Conservation (phyloP, 2,113 vertebrate species). For the Ramphastos sulfuratus region DNA sequence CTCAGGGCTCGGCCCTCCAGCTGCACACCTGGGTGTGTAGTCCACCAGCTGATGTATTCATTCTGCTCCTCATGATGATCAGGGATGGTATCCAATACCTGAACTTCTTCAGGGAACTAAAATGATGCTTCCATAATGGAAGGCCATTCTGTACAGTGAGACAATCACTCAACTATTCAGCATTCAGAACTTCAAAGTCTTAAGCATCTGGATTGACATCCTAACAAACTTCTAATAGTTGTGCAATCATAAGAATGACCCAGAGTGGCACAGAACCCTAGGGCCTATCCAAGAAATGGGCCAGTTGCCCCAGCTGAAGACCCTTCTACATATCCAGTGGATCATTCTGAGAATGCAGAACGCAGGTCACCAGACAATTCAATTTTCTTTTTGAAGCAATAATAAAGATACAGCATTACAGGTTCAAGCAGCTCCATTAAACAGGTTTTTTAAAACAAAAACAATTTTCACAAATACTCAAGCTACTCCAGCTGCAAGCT, state of each 20-base stretch:
- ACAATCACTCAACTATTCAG: background rate
- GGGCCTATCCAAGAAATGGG: background rate
- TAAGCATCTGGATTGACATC: background rate
- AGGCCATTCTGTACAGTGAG: accelerated
- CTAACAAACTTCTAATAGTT: background rate
- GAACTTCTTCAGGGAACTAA: background rate
- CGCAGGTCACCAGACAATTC: background rate
- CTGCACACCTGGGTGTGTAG: background rate
- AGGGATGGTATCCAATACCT: background rate
- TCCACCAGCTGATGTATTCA: background rate
- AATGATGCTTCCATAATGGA: background rate
- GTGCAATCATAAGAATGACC: background rate
- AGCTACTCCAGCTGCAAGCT: background rate
- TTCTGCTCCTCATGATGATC: background rate
- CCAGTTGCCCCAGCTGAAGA: background rate
- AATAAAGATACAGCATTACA: background rate
- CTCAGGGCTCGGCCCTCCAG: too few species aligned
- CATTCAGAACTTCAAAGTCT: background rate
- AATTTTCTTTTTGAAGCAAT: background rate
- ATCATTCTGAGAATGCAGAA: background rate
- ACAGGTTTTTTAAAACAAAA: background rate
- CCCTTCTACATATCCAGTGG: background rate
- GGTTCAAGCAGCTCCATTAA: background rate
- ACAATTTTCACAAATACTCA: background rate
- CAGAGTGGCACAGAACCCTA: background rate